These are phyloP conservation scores for Coenonympha glycerion DNA, from an alignment of 2,888 invertebrate species.

Conservation along the genomic window DNA sequence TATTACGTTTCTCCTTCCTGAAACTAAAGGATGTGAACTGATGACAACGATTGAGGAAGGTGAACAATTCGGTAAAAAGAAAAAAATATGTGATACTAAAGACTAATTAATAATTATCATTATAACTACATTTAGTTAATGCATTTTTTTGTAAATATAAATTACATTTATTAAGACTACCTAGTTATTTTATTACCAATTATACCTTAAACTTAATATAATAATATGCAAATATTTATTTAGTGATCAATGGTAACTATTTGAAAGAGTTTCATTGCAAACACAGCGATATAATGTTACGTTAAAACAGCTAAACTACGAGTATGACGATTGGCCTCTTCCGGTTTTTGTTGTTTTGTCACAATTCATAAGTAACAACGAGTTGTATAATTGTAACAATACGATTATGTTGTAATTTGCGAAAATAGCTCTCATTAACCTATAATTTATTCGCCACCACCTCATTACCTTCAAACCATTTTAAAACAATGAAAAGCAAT, in stretches of 20 bases:
- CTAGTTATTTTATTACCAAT: neutral
- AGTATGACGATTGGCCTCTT: neutral
- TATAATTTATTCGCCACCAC: too few relatives aligned
- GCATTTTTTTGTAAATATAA: neutral
- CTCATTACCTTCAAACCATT: too few relatives aligned
- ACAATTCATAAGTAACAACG: neutral
- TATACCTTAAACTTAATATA: neutral
- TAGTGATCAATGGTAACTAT: too few relatives aligned
- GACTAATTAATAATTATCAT: constrained; percentile 9
- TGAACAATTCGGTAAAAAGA: constrained; percentile 72
- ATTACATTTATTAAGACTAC: neutral
- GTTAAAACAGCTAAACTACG: neutral
- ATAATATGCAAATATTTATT: too few relatives aligned
- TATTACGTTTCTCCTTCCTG: constrained; percentile 81
- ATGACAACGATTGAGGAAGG: constrained; percentile 89
- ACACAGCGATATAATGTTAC: neutral
- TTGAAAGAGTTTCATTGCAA: too few relatives aligned
- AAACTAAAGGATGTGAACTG: constrained; percentile 84
- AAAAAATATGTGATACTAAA: constrained; percentile 15
- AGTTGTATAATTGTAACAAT: too few relatives aligned
- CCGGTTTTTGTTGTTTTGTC: neutral
- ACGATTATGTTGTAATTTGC: neutral
- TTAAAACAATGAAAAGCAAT: too few relatives aligned
- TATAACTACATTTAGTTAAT: neutral
- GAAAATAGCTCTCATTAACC: too few relatives aligned